A percentile compares a stretch with the other conserved stretches of the same genome.
These are phyloP conservation scores for Eurystomus gularis DNA, from an alignment of 2,113 vertebrate genomes.

Conservation along the genomic window DNA sequence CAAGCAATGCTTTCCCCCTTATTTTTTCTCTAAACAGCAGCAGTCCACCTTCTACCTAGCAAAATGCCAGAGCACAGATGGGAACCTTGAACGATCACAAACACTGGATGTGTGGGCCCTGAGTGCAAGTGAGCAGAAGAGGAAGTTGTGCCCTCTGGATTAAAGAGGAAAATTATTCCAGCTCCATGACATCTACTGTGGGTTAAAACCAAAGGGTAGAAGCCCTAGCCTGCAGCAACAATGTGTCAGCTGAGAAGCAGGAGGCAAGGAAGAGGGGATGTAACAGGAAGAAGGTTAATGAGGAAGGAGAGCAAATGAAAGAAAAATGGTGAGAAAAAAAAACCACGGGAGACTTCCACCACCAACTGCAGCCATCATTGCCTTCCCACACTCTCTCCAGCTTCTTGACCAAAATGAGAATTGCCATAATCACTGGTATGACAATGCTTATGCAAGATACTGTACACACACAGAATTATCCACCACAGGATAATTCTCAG, in stretches of 20 bases:
- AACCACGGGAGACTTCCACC: not conserved
- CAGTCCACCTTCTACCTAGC: not conserved
- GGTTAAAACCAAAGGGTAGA: not conserved
- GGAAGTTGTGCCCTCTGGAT: not conserved
- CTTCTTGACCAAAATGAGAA: not conserved
- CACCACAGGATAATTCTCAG: not conserved
- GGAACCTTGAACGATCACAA: not conserved
- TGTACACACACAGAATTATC: not conserved
- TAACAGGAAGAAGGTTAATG: not conserved
- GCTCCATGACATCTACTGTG: not conserved
- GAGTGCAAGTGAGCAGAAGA: rapidly evolving
- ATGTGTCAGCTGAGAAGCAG: not conserved
- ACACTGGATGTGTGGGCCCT: not conserved
- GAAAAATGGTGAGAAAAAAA: no score
- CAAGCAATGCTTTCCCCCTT: not conserved
- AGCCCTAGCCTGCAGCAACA: not conserved
- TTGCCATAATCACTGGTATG: not conserved
- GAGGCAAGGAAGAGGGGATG: not conserved
- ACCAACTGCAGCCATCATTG: not conserved
- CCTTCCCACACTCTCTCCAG: not conserved
- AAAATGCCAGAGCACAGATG: not conserved
- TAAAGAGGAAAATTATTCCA: not conserved
- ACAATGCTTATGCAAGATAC: not conserved
- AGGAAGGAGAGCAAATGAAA: no score
- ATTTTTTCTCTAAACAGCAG: not conserved